phyloP scores from a whole-genome alignment of 2,888 invertebrate species.

The Pristionchus maxplancki region DNA sequence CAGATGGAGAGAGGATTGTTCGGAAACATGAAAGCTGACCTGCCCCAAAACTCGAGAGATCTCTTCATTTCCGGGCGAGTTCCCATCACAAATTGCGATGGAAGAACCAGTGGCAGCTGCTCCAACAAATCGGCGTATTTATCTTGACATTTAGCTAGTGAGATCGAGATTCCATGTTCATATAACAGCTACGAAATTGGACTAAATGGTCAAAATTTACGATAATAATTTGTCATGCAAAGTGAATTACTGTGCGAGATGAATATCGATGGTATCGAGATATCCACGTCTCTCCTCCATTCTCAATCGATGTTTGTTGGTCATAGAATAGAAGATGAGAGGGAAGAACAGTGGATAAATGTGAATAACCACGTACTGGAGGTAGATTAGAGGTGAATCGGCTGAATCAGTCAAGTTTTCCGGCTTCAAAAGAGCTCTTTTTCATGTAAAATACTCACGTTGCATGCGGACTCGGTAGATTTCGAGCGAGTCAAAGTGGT shows the following conservation, averaged over 20 bases:
- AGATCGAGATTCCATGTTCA: too few species aligned
- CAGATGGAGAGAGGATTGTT: not conserved
- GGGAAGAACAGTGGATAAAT: not conserved
- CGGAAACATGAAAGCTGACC: slow-evolving; percentile 33
- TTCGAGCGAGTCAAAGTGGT: too few species aligned
- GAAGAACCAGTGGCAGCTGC: not conserved
- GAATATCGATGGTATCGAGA: too few species aligned
- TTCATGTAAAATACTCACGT: too few species aligned
- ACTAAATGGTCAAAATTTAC: too few species aligned
- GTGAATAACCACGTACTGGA: not conserved
- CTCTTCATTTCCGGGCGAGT: not conserved
- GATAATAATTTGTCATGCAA: too few species aligned
- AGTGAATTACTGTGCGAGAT: too few species aligned
- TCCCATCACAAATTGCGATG: not conserved
- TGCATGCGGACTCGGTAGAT: too few species aligned
- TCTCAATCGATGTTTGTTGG: not conserved
- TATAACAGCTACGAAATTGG: too few species aligned
- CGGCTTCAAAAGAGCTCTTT: too few species aligned
- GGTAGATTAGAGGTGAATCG: not conserved
- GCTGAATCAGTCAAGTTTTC: not conserved
- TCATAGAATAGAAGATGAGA: not conserved
- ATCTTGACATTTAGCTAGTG: not conserved
- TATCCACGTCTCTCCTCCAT: not conserved
- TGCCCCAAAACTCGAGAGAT: not conserved
- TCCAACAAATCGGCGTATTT: not conserved